Conservation (phyloP, 2,113 vertebrate species). For the Cephalopholis sonnerati region DNA sequence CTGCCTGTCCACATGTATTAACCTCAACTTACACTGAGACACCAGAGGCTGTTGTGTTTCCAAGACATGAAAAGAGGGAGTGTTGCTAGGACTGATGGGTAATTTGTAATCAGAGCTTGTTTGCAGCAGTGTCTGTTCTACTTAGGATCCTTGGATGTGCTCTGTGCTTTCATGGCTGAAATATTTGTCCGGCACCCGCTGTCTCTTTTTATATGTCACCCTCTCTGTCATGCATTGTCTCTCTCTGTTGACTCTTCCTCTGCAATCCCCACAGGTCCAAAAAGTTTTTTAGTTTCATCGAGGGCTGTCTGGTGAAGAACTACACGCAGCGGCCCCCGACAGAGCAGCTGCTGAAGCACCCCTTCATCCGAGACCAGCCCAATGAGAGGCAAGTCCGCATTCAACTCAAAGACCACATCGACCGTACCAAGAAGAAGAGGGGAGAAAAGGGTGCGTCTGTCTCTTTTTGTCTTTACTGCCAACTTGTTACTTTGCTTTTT, state of each 20-base stretch:
- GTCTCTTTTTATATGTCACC: slow-evolving; percentile 2
- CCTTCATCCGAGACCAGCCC: slow-evolving; percentile 98
- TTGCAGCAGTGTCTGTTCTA: slow-evolving; percentile 11
- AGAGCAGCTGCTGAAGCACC: slow-evolving; percentile 97
- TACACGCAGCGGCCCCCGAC: slow-evolving; percentile 96
- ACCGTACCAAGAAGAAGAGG: slow-evolving; percentile 98
- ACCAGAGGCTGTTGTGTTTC: slow-evolving; percentile 12
- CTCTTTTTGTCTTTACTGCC: not conserved
- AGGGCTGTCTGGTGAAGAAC: slow-evolving; percentile 98
- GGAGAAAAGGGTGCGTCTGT: slow-evolving; percentile 93
- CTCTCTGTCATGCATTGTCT: not conserved
- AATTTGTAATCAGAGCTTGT: slow-evolving; percentile 16
- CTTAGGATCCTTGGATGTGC: not conserved
- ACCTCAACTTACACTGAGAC: slow-evolving; percentile 14
- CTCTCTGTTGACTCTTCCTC: not conserved
- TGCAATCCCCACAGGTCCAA: slow-evolving; percentile 89
- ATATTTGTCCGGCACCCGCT: slow-evolving; percentile 4
- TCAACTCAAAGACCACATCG: slow-evolving; percentile 98
- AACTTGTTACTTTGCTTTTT: not conserved
- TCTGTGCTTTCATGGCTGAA: not conserved
- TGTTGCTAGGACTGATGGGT: slow-evolving; percentile 4
- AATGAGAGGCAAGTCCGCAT: slow-evolving; percentile 98
- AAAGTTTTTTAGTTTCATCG: slow-evolving; percentile 99
- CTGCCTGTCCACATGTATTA: slow-evolving; percentile 39
- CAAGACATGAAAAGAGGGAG: not conserved